phyloP scores from a whole-genome alignment of 2,797 vertebrate species.

The Acomys russatus region DNA sequence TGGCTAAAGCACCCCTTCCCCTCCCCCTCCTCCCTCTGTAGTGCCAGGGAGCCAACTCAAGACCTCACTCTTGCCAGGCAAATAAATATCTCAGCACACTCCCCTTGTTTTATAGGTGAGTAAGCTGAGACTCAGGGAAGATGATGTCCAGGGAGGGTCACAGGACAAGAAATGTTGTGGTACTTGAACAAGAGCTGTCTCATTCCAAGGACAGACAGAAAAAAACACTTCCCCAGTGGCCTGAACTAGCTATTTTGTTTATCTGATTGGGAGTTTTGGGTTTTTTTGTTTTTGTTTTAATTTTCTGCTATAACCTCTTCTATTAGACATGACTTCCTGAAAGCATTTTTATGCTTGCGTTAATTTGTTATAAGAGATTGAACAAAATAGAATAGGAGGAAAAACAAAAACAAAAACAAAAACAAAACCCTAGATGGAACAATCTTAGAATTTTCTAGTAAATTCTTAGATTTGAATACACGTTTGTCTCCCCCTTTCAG shows the following conservation, averaged over 20 bases:
- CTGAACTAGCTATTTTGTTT: background rate
- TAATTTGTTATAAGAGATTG: conserved; percentile 41
- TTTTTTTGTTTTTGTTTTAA: background rate
- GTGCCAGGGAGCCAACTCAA: background rate
- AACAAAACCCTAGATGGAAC: background rate
- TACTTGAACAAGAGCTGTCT: background rate
- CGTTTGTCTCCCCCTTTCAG: background rate
- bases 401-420: too few species aligned
- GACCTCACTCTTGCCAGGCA: background rate
- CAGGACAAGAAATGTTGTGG: background rate
- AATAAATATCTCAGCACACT: background rate
- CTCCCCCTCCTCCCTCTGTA: background rate
- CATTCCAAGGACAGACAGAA: background rate
- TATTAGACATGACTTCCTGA: conserved; percentile 48
- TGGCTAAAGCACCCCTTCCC: background rate
- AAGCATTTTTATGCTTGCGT: background rate
- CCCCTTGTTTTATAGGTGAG: background rate
- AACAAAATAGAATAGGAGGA: conserved; percentile 18
- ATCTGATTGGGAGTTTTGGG: background rate
- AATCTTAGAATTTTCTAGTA: conserved; percentile 61
- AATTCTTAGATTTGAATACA: background rate
- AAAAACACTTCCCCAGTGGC: background rate
- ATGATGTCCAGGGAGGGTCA: background rate
- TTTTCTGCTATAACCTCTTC: background rate
- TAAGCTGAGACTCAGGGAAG: conserved; percentile 10